Evolutionary conservation across 2,113 vertebrate genomes (phyloP).

Genomic region (Catharus bicknelli): DNA sequence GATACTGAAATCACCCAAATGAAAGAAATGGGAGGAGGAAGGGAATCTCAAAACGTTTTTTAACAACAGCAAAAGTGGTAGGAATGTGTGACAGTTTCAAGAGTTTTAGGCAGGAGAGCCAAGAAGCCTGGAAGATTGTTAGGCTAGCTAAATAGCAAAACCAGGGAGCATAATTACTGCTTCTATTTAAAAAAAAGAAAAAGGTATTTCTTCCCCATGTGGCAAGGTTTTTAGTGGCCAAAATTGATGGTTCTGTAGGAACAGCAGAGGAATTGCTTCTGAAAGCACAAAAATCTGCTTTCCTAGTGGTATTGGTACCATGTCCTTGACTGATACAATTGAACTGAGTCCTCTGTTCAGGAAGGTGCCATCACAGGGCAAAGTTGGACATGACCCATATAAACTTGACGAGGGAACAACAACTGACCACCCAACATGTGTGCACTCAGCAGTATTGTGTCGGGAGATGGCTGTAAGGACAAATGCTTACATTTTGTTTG

Average conservation of each 20-base stretch:
- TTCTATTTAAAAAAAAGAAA: neutral
- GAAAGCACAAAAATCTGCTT: neutral
- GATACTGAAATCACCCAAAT: neutral
- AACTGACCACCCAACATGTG: accelerated
- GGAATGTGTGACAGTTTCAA: neutral
- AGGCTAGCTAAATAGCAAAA: neutral
- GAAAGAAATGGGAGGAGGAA: neutral
- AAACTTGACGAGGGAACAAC: neutral
- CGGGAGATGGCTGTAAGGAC: neutral
- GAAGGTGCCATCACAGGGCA: neutral
- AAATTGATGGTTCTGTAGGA: neutral
- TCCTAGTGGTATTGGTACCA: neutral
- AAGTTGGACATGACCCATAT: neutral
- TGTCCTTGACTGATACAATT: neutral
- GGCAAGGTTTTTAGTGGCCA: neutral
- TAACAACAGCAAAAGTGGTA: neutral
- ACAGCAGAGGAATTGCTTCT: neutral
- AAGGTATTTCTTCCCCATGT: neutral
- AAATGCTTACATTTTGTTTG: neutral
- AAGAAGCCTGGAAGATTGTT: neutral
- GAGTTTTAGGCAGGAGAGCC: neutral
- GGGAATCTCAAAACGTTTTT: neutral
- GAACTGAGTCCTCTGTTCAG: neutral
- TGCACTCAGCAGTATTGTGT: neutral
- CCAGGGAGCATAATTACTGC: neutral